Evolutionary conservation across 2,888 invertebrate genomes (phyloP).

Genomic region (Saturnia japonica): DNA sequence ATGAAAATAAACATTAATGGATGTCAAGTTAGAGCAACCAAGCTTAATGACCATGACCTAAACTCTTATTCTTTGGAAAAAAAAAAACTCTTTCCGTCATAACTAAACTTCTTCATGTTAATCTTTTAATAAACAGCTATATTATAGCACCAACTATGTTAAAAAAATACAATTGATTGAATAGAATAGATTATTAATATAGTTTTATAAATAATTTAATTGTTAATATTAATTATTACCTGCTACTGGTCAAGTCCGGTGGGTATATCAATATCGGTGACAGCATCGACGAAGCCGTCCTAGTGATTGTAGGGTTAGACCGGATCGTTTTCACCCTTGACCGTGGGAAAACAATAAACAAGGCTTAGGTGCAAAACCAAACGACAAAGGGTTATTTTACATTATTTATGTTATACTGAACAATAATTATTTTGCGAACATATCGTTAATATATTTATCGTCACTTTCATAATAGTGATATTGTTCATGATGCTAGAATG

Average conservation of each 20-base stretch:
- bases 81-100: not conserved
- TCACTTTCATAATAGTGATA: not conserved
- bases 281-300: constrained; percentile 80
- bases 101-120: not conserved
- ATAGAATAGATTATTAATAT: not conserved
- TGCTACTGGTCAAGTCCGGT: constrained; percentile 77
- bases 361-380: constrained; percentile 72
- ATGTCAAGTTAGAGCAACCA: constrained; percentile 1
- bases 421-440: not conserved
- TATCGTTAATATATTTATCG: no score
- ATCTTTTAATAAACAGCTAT: not conserved
- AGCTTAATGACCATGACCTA: not conserved
- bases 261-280: constrained; percentile 81
- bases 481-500: not conserved
- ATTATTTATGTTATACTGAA: constrained; percentile 27
- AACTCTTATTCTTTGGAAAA: not conserved
- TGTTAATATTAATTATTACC: constrained; percentile 55
- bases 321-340: constrained; percentile 80
- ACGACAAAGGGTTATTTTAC: constrained; percentile 55
- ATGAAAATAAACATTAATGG: not conserved
- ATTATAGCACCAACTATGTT: not conserved
- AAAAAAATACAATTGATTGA: not conserved
- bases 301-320: constrained; percentile 80
- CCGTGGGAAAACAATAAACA: constrained; percentile 67
- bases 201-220: not conserved